Evolutionary conservation across 1,140 invertebrate species (phyloP), one percentile per base, ranked within the genome.

Genomic region (Eumeta japonica): DNA sequence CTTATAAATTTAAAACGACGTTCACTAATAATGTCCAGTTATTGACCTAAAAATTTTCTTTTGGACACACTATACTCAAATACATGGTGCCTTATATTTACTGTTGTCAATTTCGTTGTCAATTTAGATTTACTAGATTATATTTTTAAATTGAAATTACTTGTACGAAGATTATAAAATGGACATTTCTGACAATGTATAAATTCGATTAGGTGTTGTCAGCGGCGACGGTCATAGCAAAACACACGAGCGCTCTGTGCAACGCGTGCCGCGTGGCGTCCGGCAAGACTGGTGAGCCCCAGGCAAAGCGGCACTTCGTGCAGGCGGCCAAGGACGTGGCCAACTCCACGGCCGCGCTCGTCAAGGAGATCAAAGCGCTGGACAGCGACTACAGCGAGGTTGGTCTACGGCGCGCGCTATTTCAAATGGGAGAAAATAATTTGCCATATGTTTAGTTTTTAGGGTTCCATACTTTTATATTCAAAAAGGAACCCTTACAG

Each of bases 311-410:
- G 42, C 94, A 98, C 61, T 98, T 99, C 70, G 94, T 99, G 11
- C 93, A 98, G 60, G 90, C 92, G 41, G 95, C 95, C 15, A 97
- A 97, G 64, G 92, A 97, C 61, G 94, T 99, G 1, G 97, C 97
- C 13, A 96, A 95, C 70, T 92, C 91, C 2, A 99, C 97, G 2
- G 91, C 94, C 0, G 84, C 84, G 48, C 78, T 99, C 3, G 95
- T 99, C 1, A 94, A 93, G 67, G 90, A 94, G 59, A 97, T 98
- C 42, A 98, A 98, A 76, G 84, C 87, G 1, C 74, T 95, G 11
- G 94, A 97, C 70, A 81, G 83, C 31, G 86, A 94, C 60, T 94
- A 92, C 51, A 83, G 80, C 3, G 83, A 88, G 16, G 77, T 81
- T 12, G 88, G 46, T 27, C 13, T 10, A 7, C 56, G 45, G 13